phyloP scores from a whole-genome alignment of 1,140 invertebrate species.

The Lasioglossum albipes region DNA sequence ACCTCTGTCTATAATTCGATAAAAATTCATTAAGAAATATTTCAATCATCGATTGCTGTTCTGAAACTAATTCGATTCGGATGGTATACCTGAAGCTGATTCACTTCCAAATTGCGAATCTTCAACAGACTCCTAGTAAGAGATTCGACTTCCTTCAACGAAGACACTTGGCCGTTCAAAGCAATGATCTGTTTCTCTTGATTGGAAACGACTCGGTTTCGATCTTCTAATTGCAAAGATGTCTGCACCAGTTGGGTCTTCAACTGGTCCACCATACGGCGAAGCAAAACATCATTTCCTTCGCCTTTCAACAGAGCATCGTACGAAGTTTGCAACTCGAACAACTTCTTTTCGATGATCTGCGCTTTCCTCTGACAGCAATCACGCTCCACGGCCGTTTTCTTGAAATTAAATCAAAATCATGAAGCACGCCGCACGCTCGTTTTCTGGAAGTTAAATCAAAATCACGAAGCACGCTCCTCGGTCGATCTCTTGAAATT shows the following conservation, averaged over 20 bases:
- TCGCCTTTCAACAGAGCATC: constrained; percentile 45
- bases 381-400: constrained; percentile 68
- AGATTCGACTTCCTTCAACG: constrained; percentile 87
- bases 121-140: constrained; percentile 89
- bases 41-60: too few species aligned
- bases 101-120: constrained; percentile 88
- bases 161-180: constrained; percentile 85
- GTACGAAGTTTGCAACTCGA: constrained; percentile 48
- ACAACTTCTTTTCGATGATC: constrained; percentile 67
- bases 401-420: constrained; percentile 49
- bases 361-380: constrained; percentile 66
- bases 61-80: not conserved
- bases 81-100: constrained; percentile 83
- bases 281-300: constrained; percentile 55
- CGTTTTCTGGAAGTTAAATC: too few species aligned
- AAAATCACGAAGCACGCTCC: constrained; percentile 58
- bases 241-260: constrained; percentile 67
- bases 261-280: constrained; percentile 67
- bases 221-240: constrained; percentile 68
- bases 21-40: not conserved
- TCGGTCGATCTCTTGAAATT: constrained; percentile 60
- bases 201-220: constrained; percentile 75
- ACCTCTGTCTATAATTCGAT: constrained; percentile 81
- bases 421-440: not conserved
- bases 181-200: constrained; percentile 88